These are phyloP conservation scores for Himalopsyche japonica DNA, from an alignment of 2,888 invertebrate species.

Conservation along the genomic window DNA sequence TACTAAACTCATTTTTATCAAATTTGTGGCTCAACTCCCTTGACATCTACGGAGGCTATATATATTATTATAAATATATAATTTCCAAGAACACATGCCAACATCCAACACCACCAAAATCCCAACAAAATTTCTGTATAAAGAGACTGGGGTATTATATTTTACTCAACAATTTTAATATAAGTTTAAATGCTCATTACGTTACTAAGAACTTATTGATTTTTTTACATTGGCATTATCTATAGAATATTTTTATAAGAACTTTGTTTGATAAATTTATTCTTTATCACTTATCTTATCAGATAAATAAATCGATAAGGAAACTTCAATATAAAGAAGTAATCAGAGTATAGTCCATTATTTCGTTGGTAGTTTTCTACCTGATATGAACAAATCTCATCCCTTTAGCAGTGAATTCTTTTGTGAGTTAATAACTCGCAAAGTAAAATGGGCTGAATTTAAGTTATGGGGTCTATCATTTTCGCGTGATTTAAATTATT, in stretches of 20 bases:
- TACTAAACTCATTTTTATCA: too few species aligned
- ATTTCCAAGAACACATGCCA: too few species aligned
- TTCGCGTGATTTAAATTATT: conserved; percentile 18
- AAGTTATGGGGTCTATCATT: conserved; percentile 7
- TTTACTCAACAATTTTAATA: too few species aligned
- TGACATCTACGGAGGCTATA: too few species aligned
- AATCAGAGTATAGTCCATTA: not conserved
- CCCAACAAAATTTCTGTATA: too few species aligned
- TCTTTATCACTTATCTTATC: not conserved
- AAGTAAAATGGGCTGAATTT: conserved; percentile 25
- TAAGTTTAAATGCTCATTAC: too few species aligned
- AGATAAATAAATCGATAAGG: not conserved
- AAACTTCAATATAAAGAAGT: not conserved
- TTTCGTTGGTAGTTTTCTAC: not conserved
- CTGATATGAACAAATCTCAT: conserved; percentile 3
- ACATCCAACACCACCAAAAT: too few species aligned
- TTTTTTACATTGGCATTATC: not conserved
- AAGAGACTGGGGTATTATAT: too few species aligned
- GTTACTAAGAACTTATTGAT: too few species aligned
- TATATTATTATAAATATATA: too few species aligned
- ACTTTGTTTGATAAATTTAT: not conserved
- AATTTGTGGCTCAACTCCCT: too few species aligned
- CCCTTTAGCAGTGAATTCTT: not conserved
- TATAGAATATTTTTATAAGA: not conserved
- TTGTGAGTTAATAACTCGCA: conserved; percentile 17